Conservation (phyloP, 2,113 vertebrate genomes). For the Oryzias melastigma region DNA sequence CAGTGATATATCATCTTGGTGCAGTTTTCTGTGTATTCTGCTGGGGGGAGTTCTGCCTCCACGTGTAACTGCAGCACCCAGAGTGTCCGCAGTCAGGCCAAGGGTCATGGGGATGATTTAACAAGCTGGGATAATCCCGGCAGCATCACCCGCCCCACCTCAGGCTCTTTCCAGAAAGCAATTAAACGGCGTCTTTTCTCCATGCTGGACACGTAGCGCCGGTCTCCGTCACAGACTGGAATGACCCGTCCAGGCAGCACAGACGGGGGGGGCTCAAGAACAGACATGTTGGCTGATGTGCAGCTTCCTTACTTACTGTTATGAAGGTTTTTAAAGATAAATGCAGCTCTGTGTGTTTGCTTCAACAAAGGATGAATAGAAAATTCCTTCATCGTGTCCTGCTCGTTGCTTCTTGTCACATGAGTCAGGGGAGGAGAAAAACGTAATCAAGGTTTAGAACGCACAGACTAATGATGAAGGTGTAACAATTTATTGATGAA, state of each 20-base stretch:
- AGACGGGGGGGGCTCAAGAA: background rate
- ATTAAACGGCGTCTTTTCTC: constrained; percentile 59
- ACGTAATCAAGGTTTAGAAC: too few relatives aligned
- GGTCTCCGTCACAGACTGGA: constrained; percentile 42
- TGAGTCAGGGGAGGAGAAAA: too few relatives aligned
- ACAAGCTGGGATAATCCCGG: constrained; percentile 46
- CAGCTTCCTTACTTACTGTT: too few relatives aligned
- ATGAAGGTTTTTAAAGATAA: too few relatives aligned
- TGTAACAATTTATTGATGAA: too few relatives aligned
- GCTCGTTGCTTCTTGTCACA: too few relatives aligned
- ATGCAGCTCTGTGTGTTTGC: too few relatives aligned
- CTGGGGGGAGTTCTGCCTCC: constrained; percentile 10
- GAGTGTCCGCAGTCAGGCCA: constrained; percentile 54
- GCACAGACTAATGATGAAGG: too few relatives aligned
- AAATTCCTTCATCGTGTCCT: too few relatives aligned
- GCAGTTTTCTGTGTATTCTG: constrained; percentile 23
- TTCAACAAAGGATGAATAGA: too few relatives aligned
- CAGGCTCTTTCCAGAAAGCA: constrained; percentile 57
- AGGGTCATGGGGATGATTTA: constrained; percentile 69
- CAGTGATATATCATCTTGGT: constrained; percentile 45
- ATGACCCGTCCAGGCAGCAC: constrained; percentile 15
- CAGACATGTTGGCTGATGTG: too few relatives aligned
- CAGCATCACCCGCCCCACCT: constrained; percentile 1
- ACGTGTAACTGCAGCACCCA: constrained; percentile 30
- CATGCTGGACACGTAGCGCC: constrained; percentile 58